Evolutionary conservation across 30 jellyfish, hydroid and myxozoan species (phyloP).

Genomic region (Calvadosia cruxmelitensis): DNA sequence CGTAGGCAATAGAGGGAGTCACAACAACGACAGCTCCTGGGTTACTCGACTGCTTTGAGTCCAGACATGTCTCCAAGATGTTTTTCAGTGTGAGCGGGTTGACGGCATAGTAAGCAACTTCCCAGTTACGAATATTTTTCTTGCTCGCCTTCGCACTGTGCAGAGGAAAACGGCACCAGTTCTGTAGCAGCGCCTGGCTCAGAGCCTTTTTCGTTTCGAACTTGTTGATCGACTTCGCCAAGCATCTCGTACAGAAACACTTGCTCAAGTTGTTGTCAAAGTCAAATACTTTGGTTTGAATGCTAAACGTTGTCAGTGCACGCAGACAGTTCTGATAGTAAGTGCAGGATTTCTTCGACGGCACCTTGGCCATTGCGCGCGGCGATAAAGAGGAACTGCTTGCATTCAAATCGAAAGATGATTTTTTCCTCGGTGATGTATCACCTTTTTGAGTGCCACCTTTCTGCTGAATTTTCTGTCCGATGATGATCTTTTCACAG

Average conservation of each 20-base stretch:
- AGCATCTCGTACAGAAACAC: conserved; percentile 33
- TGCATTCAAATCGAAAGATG: neutral
- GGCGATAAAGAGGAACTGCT: neutral
- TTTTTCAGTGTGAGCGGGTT: conserved; percentile 7
- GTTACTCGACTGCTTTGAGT: neutral
- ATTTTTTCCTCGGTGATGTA: neutral
- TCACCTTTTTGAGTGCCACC: neutral
- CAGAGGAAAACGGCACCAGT: conserved; percentile 9
- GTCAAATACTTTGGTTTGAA: conserved; percentile 9
- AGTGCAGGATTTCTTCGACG: conserved; percentile 1
- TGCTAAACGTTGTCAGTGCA: conserved; percentile 25
- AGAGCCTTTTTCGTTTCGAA: neutral
- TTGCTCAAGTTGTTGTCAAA: conserved; percentile 19
- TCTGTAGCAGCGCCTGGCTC: conserved; percentile 5
- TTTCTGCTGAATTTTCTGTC: conserved; percentile 24
- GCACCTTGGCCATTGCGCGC: neutral
- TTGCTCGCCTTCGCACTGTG: conserved; percentile 8
- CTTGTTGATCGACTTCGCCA: neutral
- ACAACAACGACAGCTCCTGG: conserved; percentile 13
- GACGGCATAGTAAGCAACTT: conserved; percentile 23
- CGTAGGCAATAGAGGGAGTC: conserved; percentile 38
- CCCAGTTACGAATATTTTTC: conserved; percentile 12
- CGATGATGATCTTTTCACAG: conserved; percentile 54
- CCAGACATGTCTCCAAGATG: conserved; percentile 5
- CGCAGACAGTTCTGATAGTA: conserved; percentile 23